These are phyloP conservation scores for Lithophane ornitopus DNA, from an alignment of 2,888 invertebrate genomes.

Conservation along the genomic window DNA sequence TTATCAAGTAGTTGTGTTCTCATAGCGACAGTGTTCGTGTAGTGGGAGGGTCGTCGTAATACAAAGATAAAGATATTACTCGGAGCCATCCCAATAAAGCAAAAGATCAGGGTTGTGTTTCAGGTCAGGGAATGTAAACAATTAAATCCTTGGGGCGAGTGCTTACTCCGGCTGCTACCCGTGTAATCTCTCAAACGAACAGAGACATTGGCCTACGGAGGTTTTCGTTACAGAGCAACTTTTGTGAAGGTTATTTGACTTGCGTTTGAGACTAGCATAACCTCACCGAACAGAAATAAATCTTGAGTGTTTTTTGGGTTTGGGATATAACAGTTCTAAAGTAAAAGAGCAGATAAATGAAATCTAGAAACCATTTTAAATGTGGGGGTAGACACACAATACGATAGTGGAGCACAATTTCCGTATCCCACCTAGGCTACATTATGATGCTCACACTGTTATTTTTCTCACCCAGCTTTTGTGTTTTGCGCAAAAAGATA, in stretches of 20 bases:
- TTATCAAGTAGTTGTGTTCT: slow-evolving; percentile 34
- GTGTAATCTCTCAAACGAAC: slow-evolving; percentile 60
- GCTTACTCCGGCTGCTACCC: slow-evolving; percentile 58
- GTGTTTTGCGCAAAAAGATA: slow-evolving; percentile 44
- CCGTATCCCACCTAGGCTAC: slow-evolving; percentile 8
- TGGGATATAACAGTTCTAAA: not conserved
- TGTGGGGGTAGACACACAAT: slow-evolving; percentile 20
- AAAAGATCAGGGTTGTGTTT: slow-evolving; percentile 63
- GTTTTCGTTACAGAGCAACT: slow-evolving; percentile 36
- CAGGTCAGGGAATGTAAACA: slow-evolving; percentile 68
- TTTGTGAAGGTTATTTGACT: slow-evolving; percentile 20
- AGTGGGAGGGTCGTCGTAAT: slow-evolving; percentile 33
- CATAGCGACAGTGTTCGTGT: slow-evolving; percentile 33
- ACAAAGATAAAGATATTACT: slow-evolving; percentile 56
- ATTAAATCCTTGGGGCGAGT: slow-evolving; percentile 63
- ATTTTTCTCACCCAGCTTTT: slow-evolving; percentile 52
- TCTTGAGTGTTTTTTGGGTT: too few relatives aligned
- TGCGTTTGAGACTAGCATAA: slow-evolving; percentile 14
- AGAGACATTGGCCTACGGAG: slow-evolving; percentile 44
- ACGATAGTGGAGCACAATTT: slow-evolving; percentile 27
- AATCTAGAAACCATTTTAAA: slow-evolving; percentile 24
- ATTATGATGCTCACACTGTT: slow-evolving; percentile 40
- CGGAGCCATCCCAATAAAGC: slow-evolving; percentile 57
- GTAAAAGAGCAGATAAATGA: not conserved
- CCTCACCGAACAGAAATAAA: not conserved